Percentiles rank a stretch among this genome's conserved stretches.
phyloP scores from a whole-genome alignment of 1,140 invertebrate species.

The Drosophila nikananu region DNA sequence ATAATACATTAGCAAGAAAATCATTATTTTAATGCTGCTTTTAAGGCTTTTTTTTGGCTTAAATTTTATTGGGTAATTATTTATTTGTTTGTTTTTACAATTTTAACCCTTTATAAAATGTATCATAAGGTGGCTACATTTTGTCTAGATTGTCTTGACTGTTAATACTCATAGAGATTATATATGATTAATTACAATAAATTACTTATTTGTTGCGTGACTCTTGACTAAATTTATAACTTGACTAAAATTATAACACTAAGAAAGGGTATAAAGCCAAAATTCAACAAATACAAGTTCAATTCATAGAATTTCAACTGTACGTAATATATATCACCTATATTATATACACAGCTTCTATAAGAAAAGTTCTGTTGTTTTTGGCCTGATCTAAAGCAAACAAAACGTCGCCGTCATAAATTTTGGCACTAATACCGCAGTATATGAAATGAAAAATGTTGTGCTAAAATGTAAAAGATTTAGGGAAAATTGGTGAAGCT shows the following conservation, averaged over 20 bases:
- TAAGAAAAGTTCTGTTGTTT: slow-evolving; percentile 35
- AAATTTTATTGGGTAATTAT: too few relatives aligned
- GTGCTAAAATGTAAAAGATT: slow-evolving; percentile 41
- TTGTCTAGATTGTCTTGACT: too few relatives aligned
- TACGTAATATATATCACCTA: slow-evolving; percentile 8
- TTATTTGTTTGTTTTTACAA: too few relatives aligned
- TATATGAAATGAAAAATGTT: slow-evolving; percentile 46
- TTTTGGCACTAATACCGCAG: slow-evolving; percentile 71
- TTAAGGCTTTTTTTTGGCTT: too few relatives aligned
- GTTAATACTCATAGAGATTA: too few relatives aligned
- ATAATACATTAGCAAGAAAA: too few relatives aligned
- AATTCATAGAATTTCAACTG: background rate
- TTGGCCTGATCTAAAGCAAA: slow-evolving; percentile 41
- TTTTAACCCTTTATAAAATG: too few relatives aligned
- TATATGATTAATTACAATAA: too few relatives aligned
- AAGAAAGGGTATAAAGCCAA: background rate
- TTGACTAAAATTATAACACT: background rate
- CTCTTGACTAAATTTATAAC: background rate
- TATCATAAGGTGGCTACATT: too few relatives aligned
- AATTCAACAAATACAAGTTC: background rate
- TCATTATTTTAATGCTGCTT: too few relatives aligned
- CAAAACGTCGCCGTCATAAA: slow-evolving; percentile 43
- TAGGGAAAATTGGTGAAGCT: slow-evolving; percentile 13
- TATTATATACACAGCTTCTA: slow-evolving; percentile 10
- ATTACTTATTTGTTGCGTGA: background rate